Conservation (phyloP, 2,113 vertebrate species). For the Hippocampus guttulatus region DNA sequence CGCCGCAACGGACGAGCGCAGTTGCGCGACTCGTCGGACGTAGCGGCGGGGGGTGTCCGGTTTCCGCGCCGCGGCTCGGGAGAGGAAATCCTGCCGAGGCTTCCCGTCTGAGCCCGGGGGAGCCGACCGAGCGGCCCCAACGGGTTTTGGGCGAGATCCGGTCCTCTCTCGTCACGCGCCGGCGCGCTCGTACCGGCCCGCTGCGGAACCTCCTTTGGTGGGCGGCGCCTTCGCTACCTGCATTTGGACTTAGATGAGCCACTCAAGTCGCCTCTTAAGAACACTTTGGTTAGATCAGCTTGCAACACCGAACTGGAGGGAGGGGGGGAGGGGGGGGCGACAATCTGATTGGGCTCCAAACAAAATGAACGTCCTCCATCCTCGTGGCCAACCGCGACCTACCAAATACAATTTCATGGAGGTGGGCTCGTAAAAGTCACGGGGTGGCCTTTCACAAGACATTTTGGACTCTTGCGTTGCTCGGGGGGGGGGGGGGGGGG, state of each 20-base stretch:
- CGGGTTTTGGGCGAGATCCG: constrained; percentile 60
- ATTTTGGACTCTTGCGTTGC: background rate
- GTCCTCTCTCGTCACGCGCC: constrained; percentile 58
- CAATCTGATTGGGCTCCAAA: too few relatives aligned
- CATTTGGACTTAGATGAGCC: too few relatives aligned
- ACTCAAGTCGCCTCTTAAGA: too few relatives aligned
- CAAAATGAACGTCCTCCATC: too few relatives aligned
- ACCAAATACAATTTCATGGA: too few relatives aligned
- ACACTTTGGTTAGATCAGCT: too few relatives aligned
- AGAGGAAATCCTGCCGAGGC: constrained; percentile 76
- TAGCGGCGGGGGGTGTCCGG: constrained; percentile 62
- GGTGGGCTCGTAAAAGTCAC: too few relatives aligned
- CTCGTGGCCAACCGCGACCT: too few relatives aligned
- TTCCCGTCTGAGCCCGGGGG: constrained; percentile 74
- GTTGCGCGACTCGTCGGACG: constrained; percentile 47
- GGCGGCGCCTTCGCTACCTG: background rate
- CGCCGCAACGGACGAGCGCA: constrained; percentile 21
- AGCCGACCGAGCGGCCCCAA: constrained; percentile 56
- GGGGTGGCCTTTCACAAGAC: background rate
- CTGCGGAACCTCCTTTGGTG: constrained; percentile 25
- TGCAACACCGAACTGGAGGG: too few relatives aligned
- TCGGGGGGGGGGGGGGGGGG: too few relatives aligned
- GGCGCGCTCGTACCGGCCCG: constrained; percentile 5
- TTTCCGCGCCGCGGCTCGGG: constrained; percentile 61
- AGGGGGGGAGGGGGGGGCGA: too few relatives aligned